These are phyloP conservation scores for Mactra quadrangularis DNA, from an alignment of 1,140 invertebrate genomes.

Conservation along the genomic window DNA sequence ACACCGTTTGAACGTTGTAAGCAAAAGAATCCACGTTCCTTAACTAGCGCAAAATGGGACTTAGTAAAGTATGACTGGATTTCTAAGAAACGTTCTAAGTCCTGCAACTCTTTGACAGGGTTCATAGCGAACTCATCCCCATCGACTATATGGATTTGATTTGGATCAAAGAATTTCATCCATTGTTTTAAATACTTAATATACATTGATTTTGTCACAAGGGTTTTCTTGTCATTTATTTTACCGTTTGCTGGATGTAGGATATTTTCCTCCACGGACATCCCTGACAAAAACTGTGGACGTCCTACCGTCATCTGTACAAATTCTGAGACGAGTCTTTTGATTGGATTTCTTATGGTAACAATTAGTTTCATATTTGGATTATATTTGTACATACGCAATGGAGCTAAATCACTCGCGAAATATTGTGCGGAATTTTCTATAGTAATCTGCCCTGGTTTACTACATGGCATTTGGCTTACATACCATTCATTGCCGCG, in stretches of 20 bases:
- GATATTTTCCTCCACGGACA: background rate
- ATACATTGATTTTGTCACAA: constrained; percentile 28
- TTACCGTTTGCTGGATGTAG: constrained; percentile 7
- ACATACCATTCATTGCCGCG: background rate
- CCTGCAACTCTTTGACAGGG: constrained; percentile 2
- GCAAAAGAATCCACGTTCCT: constrained; percentile 25
- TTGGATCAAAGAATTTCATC: background rate
- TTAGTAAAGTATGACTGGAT: background rate
- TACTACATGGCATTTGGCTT: constrained; percentile 26
- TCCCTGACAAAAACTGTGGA: constrained; percentile 8
- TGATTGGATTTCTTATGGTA: background rate
- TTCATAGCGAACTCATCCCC: constrained; percentile 8
- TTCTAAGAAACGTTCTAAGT: constrained; percentile 25
- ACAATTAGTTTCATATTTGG: constrained; percentile 31
- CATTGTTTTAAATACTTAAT: constrained; percentile 18
- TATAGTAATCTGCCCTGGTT: background rate
- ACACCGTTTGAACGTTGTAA: constrained; percentile 4
- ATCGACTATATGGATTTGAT: constrained; percentile 36
- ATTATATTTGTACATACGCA: constrained; percentile 25
- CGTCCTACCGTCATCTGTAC: constrained; percentile 16
- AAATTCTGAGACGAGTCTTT: constrained; percentile 10
- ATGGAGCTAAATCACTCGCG: background rate
- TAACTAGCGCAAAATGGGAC: constrained; percentile 1
- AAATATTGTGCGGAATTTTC: constrained; percentile 34
- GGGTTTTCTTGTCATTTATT: constrained; percentile 26